A percentile compares a stretch with the other conserved stretches of the same genome.
phyloP scores from a whole-genome alignment of 2,797 vertebrate genomes.

The Parotocinclus haroldoi region DNA sequence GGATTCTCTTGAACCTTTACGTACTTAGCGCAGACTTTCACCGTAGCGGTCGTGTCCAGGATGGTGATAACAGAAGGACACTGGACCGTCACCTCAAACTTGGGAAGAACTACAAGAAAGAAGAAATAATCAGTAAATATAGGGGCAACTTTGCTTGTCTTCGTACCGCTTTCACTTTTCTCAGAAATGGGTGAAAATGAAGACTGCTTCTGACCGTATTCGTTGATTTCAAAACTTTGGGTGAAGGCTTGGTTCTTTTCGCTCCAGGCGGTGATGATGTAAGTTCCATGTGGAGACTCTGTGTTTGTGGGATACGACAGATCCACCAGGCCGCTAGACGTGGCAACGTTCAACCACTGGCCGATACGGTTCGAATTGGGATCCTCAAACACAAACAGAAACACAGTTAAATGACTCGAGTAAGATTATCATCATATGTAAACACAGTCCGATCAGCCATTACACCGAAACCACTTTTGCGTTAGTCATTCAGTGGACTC shows the following conservation, averaged over 20 bases:
- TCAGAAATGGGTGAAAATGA: neutral
- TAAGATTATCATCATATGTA: neutral
- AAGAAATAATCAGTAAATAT: neutral
- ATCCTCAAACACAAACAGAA: conserved; percentile 62
- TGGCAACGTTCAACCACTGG: conserved; percentile 73
- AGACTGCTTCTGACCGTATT: conserved; percentile 63
- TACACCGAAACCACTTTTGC: no score
- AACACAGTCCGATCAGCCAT: no score
- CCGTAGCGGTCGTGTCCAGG: conserved; percentile 55
- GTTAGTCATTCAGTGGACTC: no score
- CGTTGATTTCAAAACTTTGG: conserved; percentile 65
- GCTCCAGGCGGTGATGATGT: conserved; percentile 60
- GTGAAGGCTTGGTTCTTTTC: conserved; percentile 45
- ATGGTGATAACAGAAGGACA: conserved; percentile 62
- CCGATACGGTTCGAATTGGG: conserved; percentile 75
- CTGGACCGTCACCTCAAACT: conserved; percentile 72
- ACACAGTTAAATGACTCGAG: neutral
- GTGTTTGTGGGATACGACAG: conserved; percentile 69
- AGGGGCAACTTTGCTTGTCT: neutral
- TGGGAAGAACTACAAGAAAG: conserved; percentile 67
- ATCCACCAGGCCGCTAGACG: conserved; percentile 69
- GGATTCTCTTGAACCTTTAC: conserved; percentile 20
- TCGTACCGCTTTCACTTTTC: neutral
- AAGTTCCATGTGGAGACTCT: conserved; percentile 68
- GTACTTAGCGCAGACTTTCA: conserved; percentile 79